Conservation (phyloP, 2,888 invertebrate species). For the Xylota segnis region DNA sequence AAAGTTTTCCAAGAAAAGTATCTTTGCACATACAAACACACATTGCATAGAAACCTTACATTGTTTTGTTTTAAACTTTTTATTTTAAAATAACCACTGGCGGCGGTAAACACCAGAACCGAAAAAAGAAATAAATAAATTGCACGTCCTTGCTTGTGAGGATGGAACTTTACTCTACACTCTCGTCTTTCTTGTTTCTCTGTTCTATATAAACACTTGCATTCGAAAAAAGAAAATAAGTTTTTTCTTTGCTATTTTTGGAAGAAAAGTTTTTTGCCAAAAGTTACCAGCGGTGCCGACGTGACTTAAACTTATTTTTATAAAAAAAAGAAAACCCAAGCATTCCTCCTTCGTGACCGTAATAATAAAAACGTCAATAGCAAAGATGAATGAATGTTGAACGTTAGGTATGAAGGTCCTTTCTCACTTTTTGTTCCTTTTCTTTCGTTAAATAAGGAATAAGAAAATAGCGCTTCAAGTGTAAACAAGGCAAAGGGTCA, state of each 20-base stretch:
- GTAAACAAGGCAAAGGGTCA: conserved; percentile 1
- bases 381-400: conserved; percentile 11
- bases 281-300: conserved; percentile 63
- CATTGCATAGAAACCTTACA: conserved; percentile 18
- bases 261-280: conserved; percentile 52
- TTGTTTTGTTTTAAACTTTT: conserved; percentile 29
- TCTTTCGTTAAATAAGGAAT: not conserved
- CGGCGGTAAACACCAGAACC: conserved; percentile 60
- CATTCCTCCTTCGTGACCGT: conserved; percentile 56
- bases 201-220: conserved; percentile 51
- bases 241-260: conserved; percentile 37
- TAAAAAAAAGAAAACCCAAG: conserved; percentile 13
- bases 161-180: conserved; percentile 46
- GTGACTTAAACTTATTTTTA: conserved; percentile 58
- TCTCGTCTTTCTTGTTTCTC: conserved; percentile 26
- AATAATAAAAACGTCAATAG: conserved; percentile 52
- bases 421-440: not conserved
- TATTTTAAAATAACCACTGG: conserved; percentile 48
- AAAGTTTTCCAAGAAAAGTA: conserved; percentile 29
- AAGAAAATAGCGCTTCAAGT: not conserved
- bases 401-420: not conserved
- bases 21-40: conserved; percentile 27
- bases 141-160: conserved; percentile 43
- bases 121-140: conserved; percentile 37
- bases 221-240: conserved; percentile 29